These are phyloP conservation scores for Nephrotoma appendiculata DNA, from an alignment of 2,888 invertebrate genomes.

Conservation along the genomic window DNA sequence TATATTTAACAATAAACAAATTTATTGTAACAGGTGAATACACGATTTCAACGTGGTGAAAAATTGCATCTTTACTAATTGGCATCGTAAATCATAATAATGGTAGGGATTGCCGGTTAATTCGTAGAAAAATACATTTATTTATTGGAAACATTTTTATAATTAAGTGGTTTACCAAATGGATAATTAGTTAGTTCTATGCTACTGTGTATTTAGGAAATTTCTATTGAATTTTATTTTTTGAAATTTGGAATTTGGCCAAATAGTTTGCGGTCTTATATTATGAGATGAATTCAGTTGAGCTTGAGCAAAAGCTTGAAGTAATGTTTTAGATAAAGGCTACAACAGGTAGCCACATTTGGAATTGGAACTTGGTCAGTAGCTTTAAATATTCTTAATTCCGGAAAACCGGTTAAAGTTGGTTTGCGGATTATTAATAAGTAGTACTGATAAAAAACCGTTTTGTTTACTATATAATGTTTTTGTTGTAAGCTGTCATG, in stretches of 20 bases:
- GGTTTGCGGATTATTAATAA: not conserved
- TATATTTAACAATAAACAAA: not conserved
- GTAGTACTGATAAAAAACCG: not conserved
- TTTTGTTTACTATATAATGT: not conserved
- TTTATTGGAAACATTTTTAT: not conserved
- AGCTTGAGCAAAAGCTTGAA: no score
- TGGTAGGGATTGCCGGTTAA: not conserved
- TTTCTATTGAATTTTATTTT: not conserved
- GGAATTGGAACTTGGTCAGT: no score
- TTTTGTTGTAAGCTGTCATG: not conserved
- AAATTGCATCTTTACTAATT: not conserved
- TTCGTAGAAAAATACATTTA: not conserved
- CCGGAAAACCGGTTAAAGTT: not conserved
- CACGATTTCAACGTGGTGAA: not conserved
- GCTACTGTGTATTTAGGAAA: not conserved
- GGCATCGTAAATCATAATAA: not conserved
- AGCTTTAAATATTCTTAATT: not conserved
- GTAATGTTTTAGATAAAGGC: no score
- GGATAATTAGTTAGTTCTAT: not conserved
- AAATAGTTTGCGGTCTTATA: not conserved
- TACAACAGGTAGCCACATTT: no score
- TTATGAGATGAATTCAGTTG: no score
- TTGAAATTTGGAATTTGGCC: not conserved
- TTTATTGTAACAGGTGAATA: not conserved
- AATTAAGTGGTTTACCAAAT: not conserved